Evolutionary conservation across 2,888 invertebrate species (phyloP).

Genomic region (Metellina segmentata): DNA sequence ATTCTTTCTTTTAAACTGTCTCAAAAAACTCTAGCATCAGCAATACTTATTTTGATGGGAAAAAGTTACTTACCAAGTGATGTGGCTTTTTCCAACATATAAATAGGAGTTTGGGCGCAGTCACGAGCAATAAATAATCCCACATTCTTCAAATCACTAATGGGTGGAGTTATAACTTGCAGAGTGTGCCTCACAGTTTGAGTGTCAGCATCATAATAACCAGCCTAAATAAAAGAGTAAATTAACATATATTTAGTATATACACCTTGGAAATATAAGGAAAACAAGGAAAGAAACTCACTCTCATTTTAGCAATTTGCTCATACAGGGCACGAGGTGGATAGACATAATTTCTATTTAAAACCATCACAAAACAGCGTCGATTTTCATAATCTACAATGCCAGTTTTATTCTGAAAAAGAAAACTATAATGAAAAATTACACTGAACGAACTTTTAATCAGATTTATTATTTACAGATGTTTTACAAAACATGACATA

Average conservation of each 20-base stretch:
- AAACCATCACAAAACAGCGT: slow-evolving; percentile 94
- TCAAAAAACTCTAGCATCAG: background rate
- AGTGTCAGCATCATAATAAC: slow-evolving; percentile 90
- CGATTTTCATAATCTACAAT: slow-evolving; percentile 88
- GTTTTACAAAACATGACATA: too few relatives aligned
- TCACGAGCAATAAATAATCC: slow-evolving; percentile 87
- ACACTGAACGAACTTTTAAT: too few relatives aligned
- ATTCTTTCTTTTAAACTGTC: too few relatives aligned
- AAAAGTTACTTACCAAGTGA: slow-evolving; percentile 83
- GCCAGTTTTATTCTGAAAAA: slow-evolving; percentile 85
- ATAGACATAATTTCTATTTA: slow-evolving; percentile 89
- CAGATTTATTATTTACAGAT: too few relatives aligned
- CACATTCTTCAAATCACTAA: slow-evolving; percentile 85
- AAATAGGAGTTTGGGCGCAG: slow-evolving; percentile 87
- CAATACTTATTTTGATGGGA: background rate
- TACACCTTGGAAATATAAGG: background rate
- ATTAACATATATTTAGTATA: background rate
- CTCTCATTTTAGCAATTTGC: slow-evolving; percentile 89
- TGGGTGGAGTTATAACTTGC: slow-evolving; percentile 87
- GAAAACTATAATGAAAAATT: too few relatives aligned
- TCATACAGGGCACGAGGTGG: slow-evolving; percentile 91
- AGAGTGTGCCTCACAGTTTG: slow-evolving; percentile 88
- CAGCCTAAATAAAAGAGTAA: slow-evolving; percentile 79
- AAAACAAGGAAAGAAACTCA: slow-evolving; percentile 80
- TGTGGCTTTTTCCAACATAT: slow-evolving; percentile 87